A percentile compares a stretch with the other conserved stretches of the same genome.
phyloP scores from a whole-genome alignment of 1,140 invertebrate species.

The Holotrichia oblita region DNA sequence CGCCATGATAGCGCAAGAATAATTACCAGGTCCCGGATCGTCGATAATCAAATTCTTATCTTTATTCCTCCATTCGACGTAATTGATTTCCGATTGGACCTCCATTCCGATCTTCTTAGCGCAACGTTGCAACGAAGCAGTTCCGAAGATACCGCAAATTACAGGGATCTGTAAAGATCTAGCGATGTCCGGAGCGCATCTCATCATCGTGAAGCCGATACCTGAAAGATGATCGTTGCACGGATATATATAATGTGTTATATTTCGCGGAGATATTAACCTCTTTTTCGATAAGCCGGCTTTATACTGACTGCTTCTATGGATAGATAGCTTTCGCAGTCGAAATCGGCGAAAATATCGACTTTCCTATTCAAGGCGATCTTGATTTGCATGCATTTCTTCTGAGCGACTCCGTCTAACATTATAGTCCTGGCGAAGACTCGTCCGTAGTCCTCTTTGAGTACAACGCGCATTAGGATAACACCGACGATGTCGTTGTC shows the following conservation, averaged over 20 bases:
- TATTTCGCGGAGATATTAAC: conserved; percentile 27
- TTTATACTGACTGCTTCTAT: conserved; percentile 61
- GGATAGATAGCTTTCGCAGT: conserved; percentile 56
- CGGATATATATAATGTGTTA: conserved; percentile 61
- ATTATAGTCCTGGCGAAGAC: conserved; percentile 54
- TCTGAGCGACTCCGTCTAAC: conserved; percentile 56
- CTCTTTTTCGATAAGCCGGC: conserved; percentile 59
- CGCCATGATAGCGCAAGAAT: conserved; percentile 69
- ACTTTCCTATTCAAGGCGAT: conserved; percentile 58
- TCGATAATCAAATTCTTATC: conserved; percentile 65
- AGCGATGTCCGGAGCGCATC: conserved; percentile 62
- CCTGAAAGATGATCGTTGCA: conserved; percentile 55
- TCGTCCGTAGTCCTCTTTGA: conserved; percentile 54
- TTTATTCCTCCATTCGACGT: conserved; percentile 65
- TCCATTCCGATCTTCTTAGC: conserved; percentile 64
- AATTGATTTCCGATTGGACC: conserved; percentile 65
- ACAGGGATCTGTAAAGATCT: conserved; percentile 62
- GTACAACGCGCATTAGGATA: conserved; percentile 52
- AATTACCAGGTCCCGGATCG: conserved; percentile 68
- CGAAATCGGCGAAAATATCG: conserved; percentile 58
- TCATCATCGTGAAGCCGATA: conserved; percentile 63
- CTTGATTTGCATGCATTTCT: conserved; percentile 59
- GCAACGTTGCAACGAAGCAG: conserved; percentile 61
- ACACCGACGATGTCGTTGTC: conserved; percentile 52
- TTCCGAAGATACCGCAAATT: conserved; percentile 67